phyloP scores from a whole-genome alignment of 2,888 invertebrate species.

The Teleiodes luculella region DNA sequence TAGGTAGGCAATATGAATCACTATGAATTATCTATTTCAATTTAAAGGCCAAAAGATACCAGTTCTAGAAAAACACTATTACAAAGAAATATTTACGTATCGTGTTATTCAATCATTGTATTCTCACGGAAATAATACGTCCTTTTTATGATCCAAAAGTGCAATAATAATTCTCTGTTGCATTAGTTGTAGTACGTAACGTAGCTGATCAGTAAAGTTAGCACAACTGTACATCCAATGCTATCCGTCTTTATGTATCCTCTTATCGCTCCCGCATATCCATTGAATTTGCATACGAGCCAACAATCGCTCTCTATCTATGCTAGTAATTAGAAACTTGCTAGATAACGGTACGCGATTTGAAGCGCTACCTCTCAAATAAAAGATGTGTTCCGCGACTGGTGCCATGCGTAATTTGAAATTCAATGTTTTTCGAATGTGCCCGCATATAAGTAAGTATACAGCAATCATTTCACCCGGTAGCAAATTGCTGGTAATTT shows the following conservation, averaged over 20 bases:
- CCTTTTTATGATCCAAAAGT: no score
- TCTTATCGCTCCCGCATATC: conserved; percentile 51
- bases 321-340: conserved; percentile 69
- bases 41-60: not conserved
- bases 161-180: no score
- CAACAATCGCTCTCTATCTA: conserved; percentile 67
- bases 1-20: no score
- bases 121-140: conserved; percentile 28
- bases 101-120: conserved; percentile 11
- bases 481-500: conserved; percentile 16
- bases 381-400: conserved; percentile 37
- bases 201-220: conserved; percentile 17
- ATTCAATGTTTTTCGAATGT: conserved; percentile 10
- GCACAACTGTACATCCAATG: conserved; percentile 21
- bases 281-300: conserved; percentile 65
- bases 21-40: conserved; percentile 2
- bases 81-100: not conserved
- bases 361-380: conserved; percentile 43
- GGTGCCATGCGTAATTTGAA: not conserved
- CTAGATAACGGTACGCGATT: conserved; percentile 60
- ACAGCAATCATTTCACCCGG: conserved; percentile 14
- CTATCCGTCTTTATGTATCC: conserved; percentile 35
- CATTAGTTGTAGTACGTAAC: no score
- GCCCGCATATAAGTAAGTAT: not conserved
- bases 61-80: conserved; percentile 1